Base-by-base conservation (phyloP, 2,888 invertebrate species). In the Eurytoma californica region DNA sequence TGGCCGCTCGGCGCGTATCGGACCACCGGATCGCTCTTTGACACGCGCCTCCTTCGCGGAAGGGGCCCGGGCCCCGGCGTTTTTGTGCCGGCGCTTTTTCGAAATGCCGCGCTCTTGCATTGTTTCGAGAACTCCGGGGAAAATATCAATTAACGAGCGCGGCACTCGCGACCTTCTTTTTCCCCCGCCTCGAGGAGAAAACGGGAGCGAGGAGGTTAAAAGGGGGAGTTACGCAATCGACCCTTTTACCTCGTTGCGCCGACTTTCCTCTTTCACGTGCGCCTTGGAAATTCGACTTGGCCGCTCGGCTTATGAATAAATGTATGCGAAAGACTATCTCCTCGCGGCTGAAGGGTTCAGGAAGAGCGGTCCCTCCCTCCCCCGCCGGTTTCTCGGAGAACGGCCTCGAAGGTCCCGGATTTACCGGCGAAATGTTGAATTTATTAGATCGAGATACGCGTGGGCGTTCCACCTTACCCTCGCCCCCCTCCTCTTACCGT, bases 381-480 rank as follows among this genome's bases (percentile, higher is more conserved):
- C 73, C 78, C 72, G 68, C 65, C 66, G 30, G 53, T 60, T 72
- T 72, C 72, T 68, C 68, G 69, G 39, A 12, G 70, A 70, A 77
- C 77, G 72, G 80, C 80, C 80, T 80, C 80, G 80, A 83, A 84
- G 83, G 83, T 83, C 83, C 83, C 83, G 83, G 82, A 84, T 84
- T 85, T 88, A 87, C 87, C 86, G 87, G 88, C 87, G 88, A 89
- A 90, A 89, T 88, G 89, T 89, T 89, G 88, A 87, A 90, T 90
- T 90, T 90, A 90, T 90, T 90, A 89, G 89, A 90, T 90, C 90
- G 88, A 88, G 90, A 90, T 90, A 90, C 86, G 88, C 86, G 87
- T 87, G 89, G 90, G 90, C 90, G 90, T 89, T 86, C 83, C 88
- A 82, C 80, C 84, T 84, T 82, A 83, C 84, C 83, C 82, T 85